Percentiles rank a stretch among this genome's conserved stretches.
Conservation (phyloP, 2,113 vertebrate species). For the Laticauda laticaudata region DNA sequence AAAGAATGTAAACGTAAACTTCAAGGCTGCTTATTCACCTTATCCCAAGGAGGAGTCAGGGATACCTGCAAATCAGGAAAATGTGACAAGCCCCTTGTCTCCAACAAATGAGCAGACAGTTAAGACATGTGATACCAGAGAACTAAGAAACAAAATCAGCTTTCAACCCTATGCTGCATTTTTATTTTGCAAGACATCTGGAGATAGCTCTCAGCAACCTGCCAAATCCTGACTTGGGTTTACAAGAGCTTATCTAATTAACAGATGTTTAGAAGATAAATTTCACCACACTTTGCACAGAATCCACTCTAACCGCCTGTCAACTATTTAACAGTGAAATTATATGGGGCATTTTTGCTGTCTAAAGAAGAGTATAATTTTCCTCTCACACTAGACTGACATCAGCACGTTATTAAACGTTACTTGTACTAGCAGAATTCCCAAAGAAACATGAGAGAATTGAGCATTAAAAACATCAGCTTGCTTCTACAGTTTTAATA, state of each 20-base stretch:
- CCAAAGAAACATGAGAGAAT: background rate
- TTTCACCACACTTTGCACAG: background rate
- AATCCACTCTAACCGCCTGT: background rate
- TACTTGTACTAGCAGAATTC: background rate
- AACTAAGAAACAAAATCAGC: background rate
- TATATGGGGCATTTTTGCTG: background rate
- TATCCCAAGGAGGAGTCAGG: background rate
- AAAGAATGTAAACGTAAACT: background rate
- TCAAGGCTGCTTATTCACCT: background rate
- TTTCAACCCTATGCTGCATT: background rate
- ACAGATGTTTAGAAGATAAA: slow-evolving; percentile 9
- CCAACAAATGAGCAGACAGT: background rate
- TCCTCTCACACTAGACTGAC: background rate
- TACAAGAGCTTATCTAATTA: background rate
- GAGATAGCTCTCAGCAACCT: background rate
- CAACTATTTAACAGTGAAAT: background rate
- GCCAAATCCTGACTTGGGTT: background rate
- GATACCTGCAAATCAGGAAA: background rate
- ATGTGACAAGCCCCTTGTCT: background rate
- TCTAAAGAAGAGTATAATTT: background rate
- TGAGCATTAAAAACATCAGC: background rate
- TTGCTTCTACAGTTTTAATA: background rate
- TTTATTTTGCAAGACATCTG: slow-evolving; percentile 3
- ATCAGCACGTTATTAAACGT: background rate
- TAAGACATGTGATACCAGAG: background rate